These are phyloP conservation scores for Coranthus polyacanthus DNA, from an alignment of 2,797 vertebrate species.

Conservation along the genomic window DNA sequence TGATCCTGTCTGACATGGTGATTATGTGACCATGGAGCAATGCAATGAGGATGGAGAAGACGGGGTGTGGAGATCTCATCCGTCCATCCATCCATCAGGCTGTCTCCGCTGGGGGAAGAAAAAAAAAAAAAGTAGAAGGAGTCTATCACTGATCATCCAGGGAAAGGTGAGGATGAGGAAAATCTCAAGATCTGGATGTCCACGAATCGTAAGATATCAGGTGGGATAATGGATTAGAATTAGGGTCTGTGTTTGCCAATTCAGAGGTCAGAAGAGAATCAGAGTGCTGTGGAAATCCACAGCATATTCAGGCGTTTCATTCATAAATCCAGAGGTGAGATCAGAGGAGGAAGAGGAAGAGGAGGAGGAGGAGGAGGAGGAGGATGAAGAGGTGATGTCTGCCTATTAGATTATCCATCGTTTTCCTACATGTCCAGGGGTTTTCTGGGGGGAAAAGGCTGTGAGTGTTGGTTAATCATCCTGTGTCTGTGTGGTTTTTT, in stretches of 20 bases:
- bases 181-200: slow-evolving; percentile 42
- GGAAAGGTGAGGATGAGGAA: slow-evolving; percentile 33
- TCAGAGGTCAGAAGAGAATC: slow-evolving; percentile 44
- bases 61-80: slow-evolving; percentile 32
- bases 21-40: slow-evolving; percentile 45
- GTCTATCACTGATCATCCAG: slow-evolving; percentile 27
- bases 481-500: slow-evolving; percentile 44
- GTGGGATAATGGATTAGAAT: slow-evolving; percentile 19
- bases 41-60: slow-evolving; percentile 47
- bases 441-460: slow-evolving; percentile 44
- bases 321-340: slow-evolving; percentile 56
- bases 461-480: slow-evolving; percentile 49
- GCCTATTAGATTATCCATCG: slow-evolving; percentile 45
- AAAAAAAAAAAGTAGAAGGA: slow-evolving; percentile 19
- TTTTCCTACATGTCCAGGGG: slow-evolving; percentile 51
- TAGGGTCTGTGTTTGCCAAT: slow-evolving; percentile 25
- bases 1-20: slow-evolving; percentile 25
- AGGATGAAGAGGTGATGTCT: slow-evolving; percentile 52
- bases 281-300: slow-evolving; percentile 43
- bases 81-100: slow-evolving; percentile 35
- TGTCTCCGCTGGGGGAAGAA: slow-evolving; percentile 37
- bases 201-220: slow-evolving; percentile 13
- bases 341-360: slow-evolving; percentile 40
- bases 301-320: slow-evolving; percentile 36
- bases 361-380: slow-evolving; percentile 44